Evolutionary conservation across 2,113 vertebrate genomes (phyloP).

Genomic region (Clarias magur): DNA sequence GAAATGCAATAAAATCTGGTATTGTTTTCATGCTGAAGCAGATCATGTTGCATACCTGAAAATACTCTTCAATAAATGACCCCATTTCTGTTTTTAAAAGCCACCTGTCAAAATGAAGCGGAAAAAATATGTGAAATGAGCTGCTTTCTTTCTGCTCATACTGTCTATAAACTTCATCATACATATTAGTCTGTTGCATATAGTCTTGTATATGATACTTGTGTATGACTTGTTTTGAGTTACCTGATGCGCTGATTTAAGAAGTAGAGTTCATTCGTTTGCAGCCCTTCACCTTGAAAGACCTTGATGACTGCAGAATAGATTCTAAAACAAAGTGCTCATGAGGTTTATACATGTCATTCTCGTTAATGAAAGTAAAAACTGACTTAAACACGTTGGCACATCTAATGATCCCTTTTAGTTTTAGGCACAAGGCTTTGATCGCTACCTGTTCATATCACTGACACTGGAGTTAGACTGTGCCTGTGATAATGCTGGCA

Average conservation of each 20-base stretch:
- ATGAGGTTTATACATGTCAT: neutral
- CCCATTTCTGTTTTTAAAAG: slow-evolving; percentile 84
- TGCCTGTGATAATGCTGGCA: slow-evolving; percentile 70
- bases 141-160: neutral
- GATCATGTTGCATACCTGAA: slow-evolving; percentile 72
- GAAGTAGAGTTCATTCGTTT: slow-evolving; percentile 78
- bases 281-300: slow-evolving; percentile 80
- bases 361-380: neutral
- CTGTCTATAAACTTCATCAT: neutral
- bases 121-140: neutral
- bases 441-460: slow-evolving; percentile 80
- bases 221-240: neutral
- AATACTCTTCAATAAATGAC: slow-evolving; percentile 84
- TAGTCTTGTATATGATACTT: neutral
- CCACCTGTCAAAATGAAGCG: slow-evolving; percentile 69
- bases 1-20: neutral
- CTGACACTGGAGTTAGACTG: slow-evolving; percentile 68
- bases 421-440: neutral
- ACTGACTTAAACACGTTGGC: no score
- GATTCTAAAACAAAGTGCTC: slow-evolving; percentile 65
- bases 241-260: slow-evolving; percentile 85
- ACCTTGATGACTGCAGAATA: slow-evolving; percentile 83
- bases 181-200: neutral
- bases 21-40: neutral
- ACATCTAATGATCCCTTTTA: neutral